phyloP scores from a whole-genome alignment of 2,797 vertebrate species.

The Tadarida brasiliensis region DNA sequence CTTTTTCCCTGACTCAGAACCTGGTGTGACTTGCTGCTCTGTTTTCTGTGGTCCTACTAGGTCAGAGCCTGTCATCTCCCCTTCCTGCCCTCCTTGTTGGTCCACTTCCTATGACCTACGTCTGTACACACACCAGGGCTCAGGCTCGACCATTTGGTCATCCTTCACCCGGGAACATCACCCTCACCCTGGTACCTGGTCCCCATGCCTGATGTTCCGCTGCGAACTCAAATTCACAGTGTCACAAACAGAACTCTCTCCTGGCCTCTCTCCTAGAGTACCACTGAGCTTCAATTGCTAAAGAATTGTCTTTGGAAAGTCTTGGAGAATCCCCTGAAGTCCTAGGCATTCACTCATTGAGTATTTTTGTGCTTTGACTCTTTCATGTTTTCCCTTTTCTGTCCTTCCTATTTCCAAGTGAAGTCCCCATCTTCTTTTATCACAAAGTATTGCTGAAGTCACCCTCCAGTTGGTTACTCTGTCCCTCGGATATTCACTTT shows the following conservation, averaged over 20 bases:
- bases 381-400: neutral
- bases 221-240: neutral
- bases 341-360: neutral
- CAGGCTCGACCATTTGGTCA: neutral
- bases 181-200: neutral
- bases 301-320: neutral
- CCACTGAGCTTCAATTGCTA: neutral
- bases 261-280: neutral
- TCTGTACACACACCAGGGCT: neutral
- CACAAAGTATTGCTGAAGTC: neutral
- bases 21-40: neutral
- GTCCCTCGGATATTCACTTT: neutral
- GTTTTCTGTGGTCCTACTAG: neutral
- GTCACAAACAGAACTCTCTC: neutral
- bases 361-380: neutral
- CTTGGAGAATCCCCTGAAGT: neutral
- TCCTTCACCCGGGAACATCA: neutral
- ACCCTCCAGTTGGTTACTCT: too few relatives aligned
- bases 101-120: neutral
- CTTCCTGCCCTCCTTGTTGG: neutral
- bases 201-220: neutral
- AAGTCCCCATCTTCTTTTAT: neutral
- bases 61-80: neutral
- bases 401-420: neutral
- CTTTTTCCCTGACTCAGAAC: neutral